Percentiles rank a stretch among this genome's conserved stretches.
Conservation (phyloP, 2,113 vertebrate species). For the Chloebia gouldiae region DNA sequence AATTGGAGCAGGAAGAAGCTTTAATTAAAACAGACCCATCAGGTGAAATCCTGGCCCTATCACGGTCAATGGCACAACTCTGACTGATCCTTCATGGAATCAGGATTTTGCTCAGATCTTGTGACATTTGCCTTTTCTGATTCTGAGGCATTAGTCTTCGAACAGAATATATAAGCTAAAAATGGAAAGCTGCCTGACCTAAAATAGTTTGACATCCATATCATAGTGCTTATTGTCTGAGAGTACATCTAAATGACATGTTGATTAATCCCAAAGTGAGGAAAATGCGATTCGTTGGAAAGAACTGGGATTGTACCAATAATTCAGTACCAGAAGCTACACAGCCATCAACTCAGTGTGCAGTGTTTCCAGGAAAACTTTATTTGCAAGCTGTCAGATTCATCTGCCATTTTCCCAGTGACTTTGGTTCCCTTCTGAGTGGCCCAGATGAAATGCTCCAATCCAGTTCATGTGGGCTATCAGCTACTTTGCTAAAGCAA, state of each 20-base stretch:
- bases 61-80: not conserved
- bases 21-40: not conserved
- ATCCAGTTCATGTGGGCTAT: not conserved
- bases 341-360: not conserved
- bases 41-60: not conserved
- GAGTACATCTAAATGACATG: conserved; percentile 49
- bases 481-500: not conserved
- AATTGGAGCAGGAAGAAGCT: not conserved
- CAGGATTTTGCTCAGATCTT: not conserved
- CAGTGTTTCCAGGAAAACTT: conserved; percentile 16
- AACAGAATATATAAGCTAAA: conserved; percentile 28
- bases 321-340: conserved; percentile 37
- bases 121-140: not conserved
- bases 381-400: conserved; percentile 59
- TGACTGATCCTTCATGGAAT: not conserved
- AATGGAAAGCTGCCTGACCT: conserved; percentile 53
- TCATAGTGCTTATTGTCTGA: conserved; percentile 44
- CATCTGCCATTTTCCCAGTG: conserved; percentile 38
- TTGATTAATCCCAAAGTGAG: conserved; percentile 53
- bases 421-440: not conserved
- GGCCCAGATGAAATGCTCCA: not conserved
- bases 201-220: conserved; percentile 62
- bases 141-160: conserved; percentile 6
- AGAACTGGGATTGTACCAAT: conserved; percentile 50
- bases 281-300: conserved; percentile 53